Percentiles rank a stretch among this genome's conserved stretches.
Conservation (phyloP, 2,113 vertebrate genomes). For the Albula glossodonta region DNA sequence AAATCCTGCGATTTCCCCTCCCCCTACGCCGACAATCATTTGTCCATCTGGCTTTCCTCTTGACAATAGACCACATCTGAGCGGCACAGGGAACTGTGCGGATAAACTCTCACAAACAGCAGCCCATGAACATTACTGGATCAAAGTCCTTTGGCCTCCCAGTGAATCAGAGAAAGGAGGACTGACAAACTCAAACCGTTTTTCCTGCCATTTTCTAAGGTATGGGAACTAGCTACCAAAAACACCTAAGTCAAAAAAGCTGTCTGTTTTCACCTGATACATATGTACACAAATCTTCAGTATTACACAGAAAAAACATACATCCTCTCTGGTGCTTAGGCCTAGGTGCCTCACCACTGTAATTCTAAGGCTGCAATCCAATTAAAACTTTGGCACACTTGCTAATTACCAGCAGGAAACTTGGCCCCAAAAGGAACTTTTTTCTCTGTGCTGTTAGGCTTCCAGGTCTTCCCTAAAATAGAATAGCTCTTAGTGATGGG, state of each 20-base stretch:
- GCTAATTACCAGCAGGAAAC: conserved; percentile 16
- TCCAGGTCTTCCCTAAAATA: not conserved
- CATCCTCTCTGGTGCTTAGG: not conserved
- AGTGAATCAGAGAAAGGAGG: not conserved
- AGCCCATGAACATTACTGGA: not conserved
- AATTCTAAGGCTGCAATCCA: conserved; percentile 7
- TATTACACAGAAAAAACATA: not conserved
- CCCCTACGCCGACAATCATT: not conserved
- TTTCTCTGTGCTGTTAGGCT: not conserved
- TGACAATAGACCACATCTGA: not conserved
- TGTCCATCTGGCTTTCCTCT: conserved; percentile 2
- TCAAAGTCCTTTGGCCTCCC: not conserved
- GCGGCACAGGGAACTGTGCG: not conserved
- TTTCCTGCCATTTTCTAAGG: not conserved
- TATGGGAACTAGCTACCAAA: not conserved
- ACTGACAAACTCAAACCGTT: not conserved
- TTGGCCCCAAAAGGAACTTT: conserved; percentile 1
- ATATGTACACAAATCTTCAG: conserved; percentile 3
- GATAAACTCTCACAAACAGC: conserved; percentile 5
- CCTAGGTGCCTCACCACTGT: not conserved
- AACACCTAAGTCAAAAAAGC: not conserved
- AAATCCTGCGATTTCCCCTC: not conserved
- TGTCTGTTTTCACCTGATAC: conserved; percentile 4
- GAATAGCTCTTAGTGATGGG: not conserved
- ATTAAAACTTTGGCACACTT: conserved; percentile 21